Percentiles rank a stretch among this genome's conserved stretches.
Conservation (phyloP, 2,113 vertebrate genomes). For the Rhinogobius similis region DNA sequence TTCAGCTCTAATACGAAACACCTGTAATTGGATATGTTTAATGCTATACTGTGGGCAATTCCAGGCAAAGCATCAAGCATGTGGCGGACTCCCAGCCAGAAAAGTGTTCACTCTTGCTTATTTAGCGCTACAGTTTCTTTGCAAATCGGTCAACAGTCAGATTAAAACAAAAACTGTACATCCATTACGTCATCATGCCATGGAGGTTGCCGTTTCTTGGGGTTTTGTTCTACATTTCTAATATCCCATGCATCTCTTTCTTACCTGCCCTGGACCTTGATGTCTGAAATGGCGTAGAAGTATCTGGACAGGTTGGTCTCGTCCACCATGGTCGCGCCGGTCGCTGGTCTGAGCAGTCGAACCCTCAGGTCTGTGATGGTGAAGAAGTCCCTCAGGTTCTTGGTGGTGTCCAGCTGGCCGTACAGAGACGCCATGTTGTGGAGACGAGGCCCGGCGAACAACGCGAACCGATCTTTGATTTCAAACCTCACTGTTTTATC, state of each 20-base stretch:
- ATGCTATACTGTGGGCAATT: no score
- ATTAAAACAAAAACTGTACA: no score
- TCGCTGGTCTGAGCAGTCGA: constrained; percentile 91
- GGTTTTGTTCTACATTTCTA: not conserved
- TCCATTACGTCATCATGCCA: no score
- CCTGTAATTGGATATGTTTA: no score
- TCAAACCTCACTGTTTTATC: constrained; percentile 98
- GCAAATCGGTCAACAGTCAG: no score
- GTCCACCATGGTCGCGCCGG: constrained; percentile 94
- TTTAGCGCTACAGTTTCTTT: no score
- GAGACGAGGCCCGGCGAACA: constrained; percentile 94
- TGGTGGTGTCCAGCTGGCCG: constrained; percentile 96
- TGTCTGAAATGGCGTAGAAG: constrained; percentile 98
- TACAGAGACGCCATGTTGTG: constrained; percentile 99
- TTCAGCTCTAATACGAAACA: no score
- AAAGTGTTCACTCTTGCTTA: no score
- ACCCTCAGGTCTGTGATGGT: constrained; percentile 96
- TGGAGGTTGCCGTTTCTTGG: no score
- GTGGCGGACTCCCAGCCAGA: no score
- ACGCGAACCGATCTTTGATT: constrained; percentile 97
- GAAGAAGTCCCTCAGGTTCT: constrained; percentile 98
- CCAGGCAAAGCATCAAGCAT: no score
- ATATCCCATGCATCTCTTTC: constrained; percentile 35
- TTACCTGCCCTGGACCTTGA: constrained; percentile 98
- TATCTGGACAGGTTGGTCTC: constrained; percentile 92